A percentile compares a stretch with the other conserved stretches of the same genome.
Conservation (phyloP, 2,113 vertebrate species). For the Saguinus midas region DNA sequence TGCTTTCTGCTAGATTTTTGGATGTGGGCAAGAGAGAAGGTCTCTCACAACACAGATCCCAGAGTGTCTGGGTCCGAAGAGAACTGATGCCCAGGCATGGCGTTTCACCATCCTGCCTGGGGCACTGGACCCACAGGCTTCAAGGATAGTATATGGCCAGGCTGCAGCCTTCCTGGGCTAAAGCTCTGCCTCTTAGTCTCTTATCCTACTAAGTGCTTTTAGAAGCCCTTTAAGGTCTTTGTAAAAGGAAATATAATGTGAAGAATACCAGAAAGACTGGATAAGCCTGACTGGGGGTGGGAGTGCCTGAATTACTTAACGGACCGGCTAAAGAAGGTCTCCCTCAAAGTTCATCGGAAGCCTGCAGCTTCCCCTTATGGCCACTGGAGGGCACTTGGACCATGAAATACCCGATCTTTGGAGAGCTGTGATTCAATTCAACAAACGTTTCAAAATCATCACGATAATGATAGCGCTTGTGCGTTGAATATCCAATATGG, state of each 20-base stretch:
- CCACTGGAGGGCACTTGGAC: constrained; percentile 72
- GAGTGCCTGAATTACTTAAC: background rate
- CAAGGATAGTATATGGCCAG: background rate
- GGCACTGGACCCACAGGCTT: background rate
- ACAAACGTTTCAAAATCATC: constrained; percentile 52
- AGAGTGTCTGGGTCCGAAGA: background rate
- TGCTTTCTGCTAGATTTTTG: background rate
- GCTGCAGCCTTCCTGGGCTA: background rate
- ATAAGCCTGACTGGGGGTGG: background rate
- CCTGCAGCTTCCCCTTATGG: background rate
- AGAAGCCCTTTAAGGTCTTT: background rate
- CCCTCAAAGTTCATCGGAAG: background rate
- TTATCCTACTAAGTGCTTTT: background rate
- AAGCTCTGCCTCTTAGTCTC: background rate
- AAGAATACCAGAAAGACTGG: constrained; percentile 37
- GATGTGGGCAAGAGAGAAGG: background rate
- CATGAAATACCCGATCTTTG: constrained; percentile 23
- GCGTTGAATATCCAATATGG: constrained; percentile 15
- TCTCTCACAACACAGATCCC: background rate
- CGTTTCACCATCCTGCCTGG: background rate
- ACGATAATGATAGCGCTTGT: background rate
- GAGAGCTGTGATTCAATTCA: background rate
- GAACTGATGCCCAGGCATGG: background rate
- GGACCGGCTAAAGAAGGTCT: background rate
- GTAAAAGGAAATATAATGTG: constrained; percentile 32